These are phyloP conservation scores for Accipiter cooperii DNA, from an alignment of 2,113 vertebrate genomes.

Conservation along the genomic window DNA sequence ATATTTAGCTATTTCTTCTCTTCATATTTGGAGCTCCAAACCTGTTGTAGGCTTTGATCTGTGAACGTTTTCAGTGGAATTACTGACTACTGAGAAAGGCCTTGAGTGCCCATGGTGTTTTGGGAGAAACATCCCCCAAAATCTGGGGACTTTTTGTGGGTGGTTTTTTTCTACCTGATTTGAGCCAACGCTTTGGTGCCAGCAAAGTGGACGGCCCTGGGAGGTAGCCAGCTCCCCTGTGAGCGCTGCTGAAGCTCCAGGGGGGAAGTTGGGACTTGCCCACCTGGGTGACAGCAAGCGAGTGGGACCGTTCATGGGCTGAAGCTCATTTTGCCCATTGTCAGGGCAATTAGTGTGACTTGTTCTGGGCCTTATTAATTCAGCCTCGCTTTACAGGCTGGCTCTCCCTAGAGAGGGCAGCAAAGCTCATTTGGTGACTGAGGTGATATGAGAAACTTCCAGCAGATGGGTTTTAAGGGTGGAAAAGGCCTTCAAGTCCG, in stretches of 20 bases:
- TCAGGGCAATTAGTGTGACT: neutral
- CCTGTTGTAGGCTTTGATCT: neutral
- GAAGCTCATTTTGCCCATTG: neutral
- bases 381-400: neutral
- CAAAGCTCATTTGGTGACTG: fast-evolving
- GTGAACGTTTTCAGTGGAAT: neutral
- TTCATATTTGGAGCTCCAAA: neutral
- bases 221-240: neutral
- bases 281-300: fast-evolving
- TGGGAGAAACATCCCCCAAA: neutral
- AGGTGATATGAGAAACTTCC: fast-evolving
- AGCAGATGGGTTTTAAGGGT: neutral
- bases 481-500: neutral
- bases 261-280: neutral
- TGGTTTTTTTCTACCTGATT: neutral
- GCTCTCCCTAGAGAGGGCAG: neutral
- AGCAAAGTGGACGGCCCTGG: neutral
- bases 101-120: neutral
- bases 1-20: neutral
- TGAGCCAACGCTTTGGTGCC: neutral
- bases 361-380: neutral
- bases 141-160: fast-evolving
- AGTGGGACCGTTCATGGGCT: fast-evolving
- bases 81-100: neutral
- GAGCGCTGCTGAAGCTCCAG: neutral